Percentiles rank a stretch among this genome's conserved stretches.
phyloP scores from a whole-genome alignment of 2,113 vertebrate genomes.

The Urocolius indicus region DNA sequence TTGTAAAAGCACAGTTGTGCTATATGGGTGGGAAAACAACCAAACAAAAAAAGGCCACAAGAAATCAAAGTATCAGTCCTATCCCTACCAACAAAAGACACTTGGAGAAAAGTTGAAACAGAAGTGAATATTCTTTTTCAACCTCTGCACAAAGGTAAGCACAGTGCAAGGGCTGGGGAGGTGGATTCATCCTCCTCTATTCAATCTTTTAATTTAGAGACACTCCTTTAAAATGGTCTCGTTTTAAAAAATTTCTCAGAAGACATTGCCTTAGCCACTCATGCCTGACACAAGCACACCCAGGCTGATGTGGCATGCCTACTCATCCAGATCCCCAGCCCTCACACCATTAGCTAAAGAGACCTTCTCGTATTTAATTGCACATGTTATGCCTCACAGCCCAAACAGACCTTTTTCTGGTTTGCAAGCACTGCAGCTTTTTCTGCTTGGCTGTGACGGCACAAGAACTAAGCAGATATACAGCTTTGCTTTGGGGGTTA shows the following conservation, averaged over 20 bases:
- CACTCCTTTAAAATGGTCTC: background rate
- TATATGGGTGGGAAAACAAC: background rate
- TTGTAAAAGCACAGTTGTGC: background rate
- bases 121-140: background rate
- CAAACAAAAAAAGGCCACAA: background rate
- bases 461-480: background rate
- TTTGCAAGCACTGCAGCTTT: background rate
- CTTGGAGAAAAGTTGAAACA: constrained; percentile 30
- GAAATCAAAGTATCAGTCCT: background rate
- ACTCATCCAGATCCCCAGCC: accelerated
- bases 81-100: constrained; percentile 20
- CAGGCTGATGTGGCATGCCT: background rate
- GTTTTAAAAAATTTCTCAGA: background rate
- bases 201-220: background rate
- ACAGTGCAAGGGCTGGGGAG: background rate
- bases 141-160: background rate
- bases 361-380: background rate
- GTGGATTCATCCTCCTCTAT: background rate
- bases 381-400: background rate
- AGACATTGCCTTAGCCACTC: background rate
- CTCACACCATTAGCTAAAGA: background rate
- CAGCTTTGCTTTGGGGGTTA: background rate
- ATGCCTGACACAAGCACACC: background rate
- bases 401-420: background rate
- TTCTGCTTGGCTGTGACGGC: background rate